Evolutionary conservation across 2,797 vertebrate species (phyloP).

Genomic region (Enteromius argenteus): DNA sequence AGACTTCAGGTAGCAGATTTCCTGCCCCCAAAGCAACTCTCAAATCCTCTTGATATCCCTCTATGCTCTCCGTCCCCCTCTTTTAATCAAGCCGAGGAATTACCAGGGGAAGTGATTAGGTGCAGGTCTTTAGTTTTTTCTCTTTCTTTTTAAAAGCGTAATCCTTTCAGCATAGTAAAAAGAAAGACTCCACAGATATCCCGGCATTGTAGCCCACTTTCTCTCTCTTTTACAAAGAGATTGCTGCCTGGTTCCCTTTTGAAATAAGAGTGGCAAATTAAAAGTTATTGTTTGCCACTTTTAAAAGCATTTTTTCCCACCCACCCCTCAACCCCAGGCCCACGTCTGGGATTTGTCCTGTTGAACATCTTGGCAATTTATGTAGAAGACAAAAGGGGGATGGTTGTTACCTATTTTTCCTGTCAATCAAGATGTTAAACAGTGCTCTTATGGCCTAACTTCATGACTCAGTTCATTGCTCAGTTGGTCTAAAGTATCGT

Average conservation of each 20-base stretch:
- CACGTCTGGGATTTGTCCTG: conserved; percentile 34
- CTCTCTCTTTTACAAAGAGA: conserved; percentile 55
- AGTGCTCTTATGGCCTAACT: neutral
- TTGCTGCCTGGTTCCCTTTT: conserved; percentile 47
- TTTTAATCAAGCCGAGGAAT: conserved; percentile 61
- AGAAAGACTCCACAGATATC: conserved; percentile 57
- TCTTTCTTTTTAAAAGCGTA: conserved; percentile 55
- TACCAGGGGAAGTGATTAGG: conserved; percentile 67
- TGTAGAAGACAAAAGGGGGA: conserved; percentile 35
- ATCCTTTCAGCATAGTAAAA: conserved; percentile 62
- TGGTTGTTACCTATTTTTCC: conserved; percentile 15
- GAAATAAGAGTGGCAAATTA: conserved; percentile 56
- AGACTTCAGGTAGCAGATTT: conserved; percentile 39
- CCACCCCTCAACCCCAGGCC: conserved; percentile 16
- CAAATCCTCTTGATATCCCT: conserved; percentile 52
- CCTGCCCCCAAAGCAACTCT: conserved; percentile 20
- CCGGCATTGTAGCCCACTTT: conserved; percentile 55
- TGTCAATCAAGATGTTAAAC: conserved; percentile 37
- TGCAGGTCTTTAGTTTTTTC: conserved; percentile 56
- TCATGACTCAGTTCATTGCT: neutral
- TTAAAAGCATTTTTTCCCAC: conserved; percentile 45
- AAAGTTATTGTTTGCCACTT: conserved; percentile 61
- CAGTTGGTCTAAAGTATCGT: neutral
- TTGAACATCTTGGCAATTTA: conserved; percentile 36
- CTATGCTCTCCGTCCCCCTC: conserved; percentile 12